Percentiles rank a stretch among this genome's conserved stretches.
Conservation (phyloP, 2,113 vertebrate species). For the Alligator sinensis region DNA sequence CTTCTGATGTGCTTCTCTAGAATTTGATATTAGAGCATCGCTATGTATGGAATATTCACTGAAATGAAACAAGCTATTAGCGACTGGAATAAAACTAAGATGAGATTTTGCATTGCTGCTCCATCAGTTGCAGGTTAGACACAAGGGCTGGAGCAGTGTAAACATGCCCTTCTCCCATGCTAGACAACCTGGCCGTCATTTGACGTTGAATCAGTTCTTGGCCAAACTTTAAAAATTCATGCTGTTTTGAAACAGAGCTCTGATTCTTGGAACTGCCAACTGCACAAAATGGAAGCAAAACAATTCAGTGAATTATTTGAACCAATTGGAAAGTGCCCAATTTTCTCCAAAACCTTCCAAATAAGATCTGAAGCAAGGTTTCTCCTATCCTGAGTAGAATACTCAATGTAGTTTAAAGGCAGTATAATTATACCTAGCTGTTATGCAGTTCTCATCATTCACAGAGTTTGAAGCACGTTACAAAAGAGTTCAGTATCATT, state of each 20-base stretch:
- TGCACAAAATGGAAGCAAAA: conserved; percentile 40
- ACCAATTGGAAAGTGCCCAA: conserved; percentile 34
- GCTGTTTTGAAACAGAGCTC: conserved; percentile 58
- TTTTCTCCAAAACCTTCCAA: not conserved
- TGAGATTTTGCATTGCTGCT: not conserved
- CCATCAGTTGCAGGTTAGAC: not conserved
- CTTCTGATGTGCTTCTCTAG: not conserved
- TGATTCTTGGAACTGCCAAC: conserved; percentile 57
- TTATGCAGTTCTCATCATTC: not conserved
- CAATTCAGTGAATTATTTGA: not conserved
- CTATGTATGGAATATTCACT: not conserved
- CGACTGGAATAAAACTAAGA: conserved; percentile 3
- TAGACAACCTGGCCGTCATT: conserved; percentile 55
- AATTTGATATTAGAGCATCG: not conserved
- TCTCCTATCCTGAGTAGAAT: not conserved
- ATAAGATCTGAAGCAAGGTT: not conserved
- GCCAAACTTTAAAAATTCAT: conserved; percentile 40
- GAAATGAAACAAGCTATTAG: not conserved
- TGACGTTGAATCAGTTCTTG: conserved; percentile 28
- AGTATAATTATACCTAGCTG: not conserved
- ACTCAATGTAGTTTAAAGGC: not conserved
- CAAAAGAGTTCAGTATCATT: not conserved
- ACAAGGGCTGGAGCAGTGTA: not conserved
- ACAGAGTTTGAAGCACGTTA: not conserved
- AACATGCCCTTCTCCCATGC: not conserved